Percentiles rank a stretch among this genome's conserved stretches.
Conservation (phyloP, 2,113 vertebrate genomes). For the Mohoua ochrocephala region DNA sequence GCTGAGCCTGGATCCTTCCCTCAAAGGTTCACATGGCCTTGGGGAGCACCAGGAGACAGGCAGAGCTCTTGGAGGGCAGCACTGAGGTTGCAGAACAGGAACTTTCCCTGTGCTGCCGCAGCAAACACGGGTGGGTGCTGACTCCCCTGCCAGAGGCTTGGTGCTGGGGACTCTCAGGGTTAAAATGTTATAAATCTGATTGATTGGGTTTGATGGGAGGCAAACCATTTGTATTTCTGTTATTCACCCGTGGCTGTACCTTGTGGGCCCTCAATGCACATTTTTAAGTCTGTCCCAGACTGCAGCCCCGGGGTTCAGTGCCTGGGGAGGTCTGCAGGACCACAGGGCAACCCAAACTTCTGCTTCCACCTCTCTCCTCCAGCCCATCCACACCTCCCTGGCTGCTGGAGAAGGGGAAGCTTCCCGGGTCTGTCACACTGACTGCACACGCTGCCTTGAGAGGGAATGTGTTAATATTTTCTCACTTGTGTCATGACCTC, state of each 20-base stretch:
- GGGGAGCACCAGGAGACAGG: not conserved
- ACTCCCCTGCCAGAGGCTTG: not conserved
- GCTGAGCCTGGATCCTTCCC: not conserved
- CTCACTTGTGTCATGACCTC: not conserved
- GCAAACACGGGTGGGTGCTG: not conserved
- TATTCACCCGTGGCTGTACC: not conserved
- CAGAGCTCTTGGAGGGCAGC: not conserved
- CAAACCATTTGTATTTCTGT: not conserved
- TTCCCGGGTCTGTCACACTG: not conserved
- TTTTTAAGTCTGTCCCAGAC: not conserved
- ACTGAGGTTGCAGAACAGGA: not conserved
- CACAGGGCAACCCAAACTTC: not conserved
- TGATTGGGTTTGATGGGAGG: not conserved
- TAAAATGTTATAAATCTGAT: not conserved
- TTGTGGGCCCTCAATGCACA: not conserved
- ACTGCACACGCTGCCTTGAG: not conserved
- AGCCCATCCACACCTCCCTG: not conserved
- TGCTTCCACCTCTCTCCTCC: not conserved
- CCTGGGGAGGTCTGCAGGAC: not conserved
- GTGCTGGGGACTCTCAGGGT: not conserved
- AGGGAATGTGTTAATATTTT: not conserved
- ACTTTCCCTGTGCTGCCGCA: not conserved
- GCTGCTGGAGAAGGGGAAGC: not conserved
- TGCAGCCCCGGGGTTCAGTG: not conserved
- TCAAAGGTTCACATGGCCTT: not conserved